Evolutionary conservation across 1,140 invertebrate genomes (phyloP), one percentile per base, ranked within the genome.

Genomic region (Harpegnathos saltator): DNA sequence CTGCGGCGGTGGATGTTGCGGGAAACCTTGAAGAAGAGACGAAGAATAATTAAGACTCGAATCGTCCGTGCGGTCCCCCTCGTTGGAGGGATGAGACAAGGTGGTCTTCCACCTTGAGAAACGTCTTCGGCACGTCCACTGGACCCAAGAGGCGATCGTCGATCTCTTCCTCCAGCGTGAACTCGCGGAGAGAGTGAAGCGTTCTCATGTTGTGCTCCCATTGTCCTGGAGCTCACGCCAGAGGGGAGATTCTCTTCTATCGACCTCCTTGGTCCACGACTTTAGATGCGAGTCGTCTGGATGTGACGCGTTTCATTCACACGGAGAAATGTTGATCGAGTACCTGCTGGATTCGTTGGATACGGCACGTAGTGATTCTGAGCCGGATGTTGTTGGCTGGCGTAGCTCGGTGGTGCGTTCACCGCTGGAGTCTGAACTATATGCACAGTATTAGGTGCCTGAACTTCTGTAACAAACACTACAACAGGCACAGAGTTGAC

Each of bases 401-500:
- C 17, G 59, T 88, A 84, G 29, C 65, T 44, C 24, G 65, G 69
- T 61, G 81, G 65, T 24, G 78, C 4, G 63, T 48, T 82, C 22
- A 69, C 14, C 1, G 83, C 66, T 38, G 81, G 56, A 33, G 29
- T 33, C 26, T 89, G 86, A 74, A 87, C 85, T 68, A 90, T 58
- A 33, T 89, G 87, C 63, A 91, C 68, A 15, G 87, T 56, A 14
- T 19, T 83, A 38, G 90, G 86, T 82, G 77, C n/a, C 26, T 88
- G 85, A 48, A 88, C 84, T 87, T 82, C 89, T 91, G 85, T n/a
- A 92, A 92, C 83, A 90, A 85, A 82, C 77, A 81, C 58, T 68
- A 58, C 62, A 75, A 82, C 50, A 44, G 11, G 14, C 61, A 26
- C 2, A 22, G 29, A 78, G 26, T n/a, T 48, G 29, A 26, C 33